Evolutionary conservation across 2,888 invertebrate species (phyloP).

Genomic region (Standfussiana lucernea): DNA sequence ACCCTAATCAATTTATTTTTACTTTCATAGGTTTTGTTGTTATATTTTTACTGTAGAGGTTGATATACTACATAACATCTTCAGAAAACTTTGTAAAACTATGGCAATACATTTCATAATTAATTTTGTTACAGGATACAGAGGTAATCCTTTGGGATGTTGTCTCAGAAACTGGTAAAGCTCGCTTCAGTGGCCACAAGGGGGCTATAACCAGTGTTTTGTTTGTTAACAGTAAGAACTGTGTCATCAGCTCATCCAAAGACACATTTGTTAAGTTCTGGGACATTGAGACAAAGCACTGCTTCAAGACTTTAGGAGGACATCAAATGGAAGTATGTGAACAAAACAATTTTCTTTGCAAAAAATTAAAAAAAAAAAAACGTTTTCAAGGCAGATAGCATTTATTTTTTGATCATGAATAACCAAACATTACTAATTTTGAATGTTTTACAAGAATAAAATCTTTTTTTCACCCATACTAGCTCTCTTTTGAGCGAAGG

Average conservation of each 20-base stretch:
- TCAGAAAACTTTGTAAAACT: not conserved
- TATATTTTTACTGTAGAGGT: not conserved
- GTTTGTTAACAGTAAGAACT: constrained; percentile 93
- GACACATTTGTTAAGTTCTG: constrained; percentile 99
- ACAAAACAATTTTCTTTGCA: not conserved
- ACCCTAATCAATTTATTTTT: not conserved
- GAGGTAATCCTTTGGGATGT: constrained; percentile 98
- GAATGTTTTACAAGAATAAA: too few species aligned
- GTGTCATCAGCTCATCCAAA: constrained; percentile 96
- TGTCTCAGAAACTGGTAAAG: constrained; percentile 97
- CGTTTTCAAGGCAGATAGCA: too few species aligned
- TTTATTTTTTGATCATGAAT: too few species aligned
- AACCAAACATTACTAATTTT: too few species aligned
- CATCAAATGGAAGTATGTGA: constrained; percentile 94
- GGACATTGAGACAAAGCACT: constrained; percentile 98
- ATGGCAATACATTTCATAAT: not conserved
- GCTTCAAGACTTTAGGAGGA: constrained; percentile 98
- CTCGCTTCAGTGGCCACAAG: constrained; percentile 97
- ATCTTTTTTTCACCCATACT: too few species aligned
- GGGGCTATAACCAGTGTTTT: constrained; percentile 95
- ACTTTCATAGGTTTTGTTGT: not conserved
- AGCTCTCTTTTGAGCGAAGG: too few species aligned
- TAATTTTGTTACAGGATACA: constrained; percentile 93
- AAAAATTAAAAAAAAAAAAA: too few species aligned
- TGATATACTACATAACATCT: not conserved